A percentile compares a stretch with the other conserved stretches of the same genome.
These are phyloP conservation scores for Masnerella sp. DNA, from an alignment of 2,888 invertebrate genomes.

Conservation along the genomic window DNA sequence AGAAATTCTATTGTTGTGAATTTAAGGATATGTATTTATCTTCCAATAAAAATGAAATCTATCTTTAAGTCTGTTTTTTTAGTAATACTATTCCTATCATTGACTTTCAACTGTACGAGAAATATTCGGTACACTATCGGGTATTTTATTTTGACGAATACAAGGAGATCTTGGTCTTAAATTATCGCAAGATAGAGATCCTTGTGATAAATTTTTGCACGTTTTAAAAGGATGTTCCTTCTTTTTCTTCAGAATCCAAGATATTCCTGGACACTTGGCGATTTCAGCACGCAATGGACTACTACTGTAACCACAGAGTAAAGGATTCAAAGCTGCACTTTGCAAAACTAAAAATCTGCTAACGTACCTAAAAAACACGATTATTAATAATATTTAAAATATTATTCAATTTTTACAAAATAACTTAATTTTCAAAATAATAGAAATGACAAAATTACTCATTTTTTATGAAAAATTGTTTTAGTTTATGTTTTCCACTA, in stretches of 20 bases:
- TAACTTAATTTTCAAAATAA: too few species aligned
- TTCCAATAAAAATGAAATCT: constrained; percentile 45
- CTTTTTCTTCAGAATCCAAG: constrained; percentile 62
- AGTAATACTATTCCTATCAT: too few species aligned
- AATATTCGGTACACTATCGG: constrained; percentile 48
- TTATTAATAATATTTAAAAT: too few species aligned
- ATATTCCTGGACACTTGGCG: constrained; percentile 66
- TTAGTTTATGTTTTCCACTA: too few species aligned
- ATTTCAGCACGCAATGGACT: constrained; percentile 84
- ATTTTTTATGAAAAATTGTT: too few species aligned
- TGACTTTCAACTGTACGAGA: too few species aligned
- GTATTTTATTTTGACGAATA: constrained; percentile 47
- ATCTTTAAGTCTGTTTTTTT: constrained; percentile 36
- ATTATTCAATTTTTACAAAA: too few species aligned
- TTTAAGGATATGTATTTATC: constrained; percentile 46
- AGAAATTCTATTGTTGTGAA: constrained; percentile 48
- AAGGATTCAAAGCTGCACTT: constrained; percentile 87
- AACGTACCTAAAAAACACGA: too few species aligned
- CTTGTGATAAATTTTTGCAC: constrained; percentile 24
- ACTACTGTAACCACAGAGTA: constrained; percentile 88
- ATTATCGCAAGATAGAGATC: constrained; percentile 34
- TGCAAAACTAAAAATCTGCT: constrained; percentile 85
- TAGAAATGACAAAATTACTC: too few species aligned
- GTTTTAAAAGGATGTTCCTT: constrained; percentile 36
- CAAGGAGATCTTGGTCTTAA: constrained; percentile 64